phyloP scores from a whole-genome alignment of 1,140 invertebrate species.

The Contarinia nasturtii region DNA sequence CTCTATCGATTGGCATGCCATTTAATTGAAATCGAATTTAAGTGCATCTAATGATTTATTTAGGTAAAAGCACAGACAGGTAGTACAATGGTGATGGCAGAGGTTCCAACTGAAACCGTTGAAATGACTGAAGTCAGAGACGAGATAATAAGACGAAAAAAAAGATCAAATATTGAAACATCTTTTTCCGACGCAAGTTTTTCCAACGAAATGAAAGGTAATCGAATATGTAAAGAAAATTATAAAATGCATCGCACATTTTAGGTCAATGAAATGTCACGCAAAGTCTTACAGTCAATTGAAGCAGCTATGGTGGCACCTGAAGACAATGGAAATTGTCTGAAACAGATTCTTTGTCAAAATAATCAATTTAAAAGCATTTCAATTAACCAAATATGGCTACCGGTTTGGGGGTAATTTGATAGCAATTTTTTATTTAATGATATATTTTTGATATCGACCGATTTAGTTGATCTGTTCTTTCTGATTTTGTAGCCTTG shows the following conservation, averaged over 20 bases:
- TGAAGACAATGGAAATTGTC: constrained; percentile 28
- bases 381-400: constrained; percentile 31
- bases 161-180: background rate
- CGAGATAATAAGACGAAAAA: background rate
- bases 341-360: constrained; percentile 38
- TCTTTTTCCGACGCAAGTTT: constrained; percentile 13
- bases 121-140: background rate
- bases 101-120: constrained; percentile 1
- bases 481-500: constrained; percentile 25
- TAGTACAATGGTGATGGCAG: constrained; percentile 10
- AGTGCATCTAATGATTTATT: background rate
- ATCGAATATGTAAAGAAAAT: constrained; percentile 8
- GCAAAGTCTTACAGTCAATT: constrained; percentile 29
- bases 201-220: too few relatives aligned
- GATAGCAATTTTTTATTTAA: background rate
- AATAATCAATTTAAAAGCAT: constrained; percentile 37
- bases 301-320: constrained; percentile 29
- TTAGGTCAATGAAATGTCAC: constrained; percentile 31
- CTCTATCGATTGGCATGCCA: background rate
- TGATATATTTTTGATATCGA: background rate
- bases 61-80: constrained; percentile 19
- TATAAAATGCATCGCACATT: constrained; percentile 9
- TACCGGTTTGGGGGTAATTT: constrained; percentile 49
- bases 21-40: background rate
- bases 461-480: background rate